Conservation (phyloP, 2,888 invertebrate genomes). For the Chydorus sphaericus region DNA sequence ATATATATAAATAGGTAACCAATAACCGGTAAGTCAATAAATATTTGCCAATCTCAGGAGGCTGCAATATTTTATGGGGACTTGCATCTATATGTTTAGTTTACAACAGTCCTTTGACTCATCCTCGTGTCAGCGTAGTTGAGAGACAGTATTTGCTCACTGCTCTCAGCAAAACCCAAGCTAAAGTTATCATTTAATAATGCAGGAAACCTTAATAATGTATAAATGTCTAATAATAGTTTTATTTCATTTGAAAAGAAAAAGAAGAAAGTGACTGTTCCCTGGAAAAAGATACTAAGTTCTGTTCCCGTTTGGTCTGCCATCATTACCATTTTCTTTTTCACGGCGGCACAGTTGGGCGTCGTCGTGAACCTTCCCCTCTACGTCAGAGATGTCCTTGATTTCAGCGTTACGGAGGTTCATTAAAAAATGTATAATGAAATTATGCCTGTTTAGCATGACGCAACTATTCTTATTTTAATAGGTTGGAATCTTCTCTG, state of each 20-base stretch:
- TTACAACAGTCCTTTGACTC: background rate
- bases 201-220: background rate
- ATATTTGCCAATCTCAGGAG: background rate
- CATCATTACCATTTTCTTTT: conserved; percentile 33
- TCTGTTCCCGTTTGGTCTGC: conserved; percentile 35
- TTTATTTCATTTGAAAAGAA: conserved; percentile 20
- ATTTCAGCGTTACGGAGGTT: conserved; percentile 30
- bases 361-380: conserved; percentile 28
- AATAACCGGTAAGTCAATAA: background rate
- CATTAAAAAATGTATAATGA: conserved; percentile 12
- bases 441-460: background rate
- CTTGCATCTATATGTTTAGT: background rate
- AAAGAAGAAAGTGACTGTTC: conserved; percentile 24
- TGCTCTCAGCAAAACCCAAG: conserved; percentile 23
- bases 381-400: conserved; percentile 32
- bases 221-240: background rate
- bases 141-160: conserved; percentile 2
- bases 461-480: background rate
- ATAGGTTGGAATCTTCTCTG: conserved; percentile 27
- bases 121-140: background rate
- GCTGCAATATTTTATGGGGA: background rate
- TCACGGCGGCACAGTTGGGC: conserved; percentile 2
- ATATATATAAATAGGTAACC: background rate
- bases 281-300: conserved; percentile 34
- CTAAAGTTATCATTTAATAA: too few species aligned